Evolutionary conservation across 2,888 invertebrate genomes (phyloP), one percentile per base, ranked within the genome.

Genomic region (Teleogryllus oceanicus): DNA sequence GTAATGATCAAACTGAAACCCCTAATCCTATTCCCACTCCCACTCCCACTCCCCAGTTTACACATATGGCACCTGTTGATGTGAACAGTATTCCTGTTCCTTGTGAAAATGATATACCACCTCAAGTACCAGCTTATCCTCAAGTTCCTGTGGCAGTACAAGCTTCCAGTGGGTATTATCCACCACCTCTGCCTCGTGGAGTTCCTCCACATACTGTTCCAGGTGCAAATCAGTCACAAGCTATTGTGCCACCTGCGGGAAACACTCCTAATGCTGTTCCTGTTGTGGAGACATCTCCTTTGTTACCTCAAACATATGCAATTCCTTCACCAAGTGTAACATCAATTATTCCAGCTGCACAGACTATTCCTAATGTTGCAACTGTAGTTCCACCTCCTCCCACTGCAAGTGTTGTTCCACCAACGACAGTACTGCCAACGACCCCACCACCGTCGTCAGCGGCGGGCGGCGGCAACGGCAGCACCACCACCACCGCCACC

Each of bases 291-390:
- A 16, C 77, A 77, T 16, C 49, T n/a, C n/a, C n/a, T n/a, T 50
- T 77, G 49, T 76, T 79, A 50, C 77, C 78, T 74, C 50, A 80
- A 50, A 78, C 80, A 79, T 51, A 76, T 80, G 78, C 80, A 74
- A 76, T 76, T n/a, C 13, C 80, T 74, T 77, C 80, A 50, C 77
- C 78, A 50, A 74, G 80, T 24, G 77, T 80, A 88, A 87, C 82
- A 88, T 87, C 78, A 89, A 83, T 83, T 89, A 84, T 81, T 85
- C 84, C 79, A 79, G n/a, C 78, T 74, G 74, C 49, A 51, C 37
- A 62, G 11, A 62, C 81, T 18, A 51, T 80, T 76, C 76, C 80
- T 62, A 10, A 76, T 50, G 78, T 79, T 16, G 50, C 78, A 37
- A 24, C 78, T 37, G 76, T 49, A 21, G 79, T 37, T 77, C 37